These are phyloP conservation scores for Pteronotus mesoamericanus DNA, from an alignment of 2,797 vertebrate species.

Conservation along the genomic window DNA sequence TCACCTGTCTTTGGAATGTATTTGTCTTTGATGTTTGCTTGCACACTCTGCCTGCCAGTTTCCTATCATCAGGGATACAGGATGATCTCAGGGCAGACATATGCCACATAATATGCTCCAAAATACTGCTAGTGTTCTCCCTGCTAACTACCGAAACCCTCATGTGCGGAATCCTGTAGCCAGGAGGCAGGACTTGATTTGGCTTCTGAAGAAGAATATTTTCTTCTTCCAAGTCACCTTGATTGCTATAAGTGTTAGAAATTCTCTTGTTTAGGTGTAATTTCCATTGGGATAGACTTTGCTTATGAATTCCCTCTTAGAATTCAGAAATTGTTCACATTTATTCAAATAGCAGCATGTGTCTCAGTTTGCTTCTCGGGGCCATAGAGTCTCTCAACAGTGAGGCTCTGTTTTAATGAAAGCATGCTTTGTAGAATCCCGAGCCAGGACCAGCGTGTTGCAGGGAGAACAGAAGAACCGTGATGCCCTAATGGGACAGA, in stretches of 20 bases:
- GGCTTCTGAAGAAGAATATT: conserved; percentile 30
- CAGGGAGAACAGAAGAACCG: not conserved
- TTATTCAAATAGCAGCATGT: not conserved
- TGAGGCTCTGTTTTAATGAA: not conserved
- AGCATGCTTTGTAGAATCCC: not conserved
- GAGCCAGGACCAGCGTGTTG: not conserved
- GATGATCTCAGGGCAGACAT: conserved; percentile 64
- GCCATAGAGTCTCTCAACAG: not conserved
- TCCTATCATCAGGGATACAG: conserved; percentile 70
- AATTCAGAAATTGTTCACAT: conserved; percentile 25
- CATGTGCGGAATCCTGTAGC: not conserved
- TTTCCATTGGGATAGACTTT: not conserved
- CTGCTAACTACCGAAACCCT: conserved; percentile 34
- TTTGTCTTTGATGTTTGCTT: conserved; percentile 76
- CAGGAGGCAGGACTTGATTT: conserved; percentile 28
- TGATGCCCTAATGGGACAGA: not conserved
- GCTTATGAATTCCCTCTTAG: conserved; percentile 17
- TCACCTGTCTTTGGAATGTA: conserved; percentile 70
- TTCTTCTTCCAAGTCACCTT: conserved; percentile 14
- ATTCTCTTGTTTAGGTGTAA: not conserved
- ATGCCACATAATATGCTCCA: conserved; percentile 11
- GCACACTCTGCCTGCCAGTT: conserved; percentile 73
- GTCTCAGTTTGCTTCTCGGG: conserved; percentile 2
- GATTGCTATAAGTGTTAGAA: not conserved
- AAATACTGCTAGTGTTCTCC: not conserved